Percentiles rank a stretch among this genome's conserved stretches.
Evolutionary conservation across 1,140 invertebrate species (phyloP).

Genomic region (Trachymyrmex cornetzi): DNA sequence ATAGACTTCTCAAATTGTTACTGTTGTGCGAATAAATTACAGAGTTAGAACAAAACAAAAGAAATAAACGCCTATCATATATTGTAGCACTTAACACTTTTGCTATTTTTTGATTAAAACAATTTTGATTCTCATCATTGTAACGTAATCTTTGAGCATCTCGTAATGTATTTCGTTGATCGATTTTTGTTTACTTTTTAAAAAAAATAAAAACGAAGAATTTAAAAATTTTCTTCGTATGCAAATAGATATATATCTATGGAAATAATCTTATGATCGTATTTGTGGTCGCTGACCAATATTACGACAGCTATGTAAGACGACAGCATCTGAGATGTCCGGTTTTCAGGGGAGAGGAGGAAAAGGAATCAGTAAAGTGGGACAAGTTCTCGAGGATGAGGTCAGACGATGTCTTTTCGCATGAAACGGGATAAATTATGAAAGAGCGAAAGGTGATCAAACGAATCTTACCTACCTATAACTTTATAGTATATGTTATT

Average conservation of each 20-base stretch:
- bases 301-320: constrained; percentile 3
- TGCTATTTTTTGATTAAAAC: neutral
- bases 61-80: neutral
- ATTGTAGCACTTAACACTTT: neutral
- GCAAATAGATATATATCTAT: neutral
- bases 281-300: neutral
- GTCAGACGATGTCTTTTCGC: constrained; percentile 62
- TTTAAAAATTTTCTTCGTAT: neutral
- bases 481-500: neutral
- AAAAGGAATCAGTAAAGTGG: constrained; percentile 74
- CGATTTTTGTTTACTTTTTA: neutral
- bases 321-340: constrained; percentile 12
- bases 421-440: constrained; percentile 44
- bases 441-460: neutral
- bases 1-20: neutral
- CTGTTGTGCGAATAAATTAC: neutral
- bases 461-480: neutral
- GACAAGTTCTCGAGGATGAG: constrained; percentile 80
- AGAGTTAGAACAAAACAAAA: neutral
- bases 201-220: neutral
- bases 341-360: constrained; percentile 14
- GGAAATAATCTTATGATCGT: neutral
- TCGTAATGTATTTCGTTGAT: neutral
- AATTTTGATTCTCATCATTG: neutral
- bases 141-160: neutral